phyloP scores from a whole-genome alignment of 1,140 invertebrate genomes.

The Nephila pilipes region DNA sequence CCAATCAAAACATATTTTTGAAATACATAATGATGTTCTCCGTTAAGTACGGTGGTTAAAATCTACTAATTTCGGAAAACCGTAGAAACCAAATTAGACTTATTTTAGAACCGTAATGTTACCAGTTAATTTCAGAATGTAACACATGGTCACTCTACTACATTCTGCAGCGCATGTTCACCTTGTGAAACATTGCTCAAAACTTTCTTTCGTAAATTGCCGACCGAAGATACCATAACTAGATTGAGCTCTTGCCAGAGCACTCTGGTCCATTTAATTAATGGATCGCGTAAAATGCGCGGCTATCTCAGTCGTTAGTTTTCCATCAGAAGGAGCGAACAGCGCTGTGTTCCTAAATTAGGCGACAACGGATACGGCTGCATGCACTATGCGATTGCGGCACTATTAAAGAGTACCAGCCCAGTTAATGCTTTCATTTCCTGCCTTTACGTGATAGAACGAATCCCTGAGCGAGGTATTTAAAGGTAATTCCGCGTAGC shows the following conservation, averaged over 20 bases:
- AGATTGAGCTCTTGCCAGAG: not conserved
- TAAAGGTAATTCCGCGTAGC: slow-evolving; percentile 56
- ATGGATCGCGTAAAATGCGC: slow-evolving; percentile 48
- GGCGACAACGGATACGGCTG: slow-evolving; percentile 51
- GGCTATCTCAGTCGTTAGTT: slow-evolving; percentile 55
- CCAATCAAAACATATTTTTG: no score
- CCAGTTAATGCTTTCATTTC: slow-evolving; percentile 68
- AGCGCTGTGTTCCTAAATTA: slow-evolving; percentile 51
- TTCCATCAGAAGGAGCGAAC: slow-evolving; percentile 44
- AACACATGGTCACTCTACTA: no score
- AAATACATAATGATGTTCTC: no score
- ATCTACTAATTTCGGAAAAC: no score
- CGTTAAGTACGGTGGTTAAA: no score
- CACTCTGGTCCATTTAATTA: slow-evolving; percentile 54
- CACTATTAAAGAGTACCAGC: slow-evolving; percentile 53
- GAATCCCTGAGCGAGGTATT: slow-evolving; percentile 59
- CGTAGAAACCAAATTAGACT: no score
- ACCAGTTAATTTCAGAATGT: no score
- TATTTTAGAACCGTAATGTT: no score
- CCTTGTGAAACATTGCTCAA: not conserved
- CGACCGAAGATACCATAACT: not conserved
- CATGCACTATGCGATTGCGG: slow-evolving; percentile 1
- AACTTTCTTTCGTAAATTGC: not conserved
- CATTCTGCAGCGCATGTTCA: no score
- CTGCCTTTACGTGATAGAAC: slow-evolving; percentile 44